Base-by-base conservation (phyloP, 2,113 vertebrate species). In the Podarcis cretensis region DNA sequence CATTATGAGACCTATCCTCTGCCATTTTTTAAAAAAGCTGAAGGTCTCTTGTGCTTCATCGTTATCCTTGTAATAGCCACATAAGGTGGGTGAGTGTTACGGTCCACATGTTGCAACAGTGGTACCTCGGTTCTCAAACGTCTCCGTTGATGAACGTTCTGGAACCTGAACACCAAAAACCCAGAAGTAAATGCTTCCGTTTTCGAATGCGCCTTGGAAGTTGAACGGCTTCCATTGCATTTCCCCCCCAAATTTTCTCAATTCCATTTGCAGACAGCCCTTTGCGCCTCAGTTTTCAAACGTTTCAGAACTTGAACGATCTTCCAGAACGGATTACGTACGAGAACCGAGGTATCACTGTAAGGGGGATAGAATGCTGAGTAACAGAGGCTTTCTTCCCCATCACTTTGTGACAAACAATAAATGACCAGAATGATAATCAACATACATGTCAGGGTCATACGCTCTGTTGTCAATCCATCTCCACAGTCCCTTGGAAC, bases 391-490 rank as follows among this genome's bases (percentile, higher is more conserved):
- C 32, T 32, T 73, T 2, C 16, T 1, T 48, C n/a, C 30, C 3
- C 14, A 43, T 66, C 63, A 83, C 63, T 13, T 20, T 54, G 14
- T 57, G 18, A 69, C 10, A 87, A 68, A 57, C 32, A 6, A 87
- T 30, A 54, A 84, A 57, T 63, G 32, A 63, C 59, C n/a, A 68
- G 37, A 77, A 37, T 43, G 23, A 12, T 23, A 74, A 74, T 35
- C 30, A 85, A 68, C 88, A 3, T 81, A 89, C 77, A 81, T 23
- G 68, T 6, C 16, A 35, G 14, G 65, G 30, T 81, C 23, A 75
- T 81, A 63, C 9, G 6, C 7, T 48, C 68, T 89, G 23, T 75
- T 66, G 40, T 85, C 68, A 35, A 81, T 75, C 88, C 88, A 89
- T 48, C 3, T 81, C 83, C 88, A 89, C 1, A 13, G 5, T 66